Evolutionary conservation across 2,113 vertebrate genomes (phyloP).

Genomic region (Sminthopsis crassicaudata): DNA sequence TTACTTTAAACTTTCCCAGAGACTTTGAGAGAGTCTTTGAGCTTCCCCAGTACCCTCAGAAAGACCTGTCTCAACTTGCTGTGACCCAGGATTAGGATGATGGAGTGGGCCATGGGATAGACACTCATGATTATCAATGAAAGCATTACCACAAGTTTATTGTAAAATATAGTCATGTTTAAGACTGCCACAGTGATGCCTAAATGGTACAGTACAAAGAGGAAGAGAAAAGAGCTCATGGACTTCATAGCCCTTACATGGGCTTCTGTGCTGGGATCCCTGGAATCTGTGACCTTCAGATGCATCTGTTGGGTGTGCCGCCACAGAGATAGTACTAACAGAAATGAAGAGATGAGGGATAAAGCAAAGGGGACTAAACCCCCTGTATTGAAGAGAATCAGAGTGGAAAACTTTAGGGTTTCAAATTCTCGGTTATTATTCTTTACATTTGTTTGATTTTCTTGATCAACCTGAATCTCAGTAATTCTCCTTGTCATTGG

Average conservation of each 20-base stretch:
- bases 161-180: background rate
- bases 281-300: background rate
- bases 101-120: constrained; percentile 40
- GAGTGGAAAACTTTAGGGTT: background rate
- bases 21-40: background rate
- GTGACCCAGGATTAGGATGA: constrained; percentile 63
- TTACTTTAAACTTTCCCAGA: background rate
- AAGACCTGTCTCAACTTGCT: constrained; percentile 10
- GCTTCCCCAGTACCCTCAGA: background rate
- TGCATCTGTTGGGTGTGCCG: constrained; percentile 45
- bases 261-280: constrained; percentile 13
- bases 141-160: background rate
- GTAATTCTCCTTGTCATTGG: background rate
- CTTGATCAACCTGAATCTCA: background rate
- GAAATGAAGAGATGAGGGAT: constrained; percentile 8
- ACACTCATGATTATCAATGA: background rate
- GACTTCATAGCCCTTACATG: constrained; percentile 53
- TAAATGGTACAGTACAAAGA: constrained; percentile 48
- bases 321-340: constrained; percentile 47
- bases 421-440: accelerated
- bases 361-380: background rate
- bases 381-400: background rate
- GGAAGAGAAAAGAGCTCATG: constrained; percentile 45
- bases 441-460: background rate
- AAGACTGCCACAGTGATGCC: constrained; percentile 18